Conservation (phyloP, 2,797 vertebrate species). For the Lerista edwardsae region DNA sequence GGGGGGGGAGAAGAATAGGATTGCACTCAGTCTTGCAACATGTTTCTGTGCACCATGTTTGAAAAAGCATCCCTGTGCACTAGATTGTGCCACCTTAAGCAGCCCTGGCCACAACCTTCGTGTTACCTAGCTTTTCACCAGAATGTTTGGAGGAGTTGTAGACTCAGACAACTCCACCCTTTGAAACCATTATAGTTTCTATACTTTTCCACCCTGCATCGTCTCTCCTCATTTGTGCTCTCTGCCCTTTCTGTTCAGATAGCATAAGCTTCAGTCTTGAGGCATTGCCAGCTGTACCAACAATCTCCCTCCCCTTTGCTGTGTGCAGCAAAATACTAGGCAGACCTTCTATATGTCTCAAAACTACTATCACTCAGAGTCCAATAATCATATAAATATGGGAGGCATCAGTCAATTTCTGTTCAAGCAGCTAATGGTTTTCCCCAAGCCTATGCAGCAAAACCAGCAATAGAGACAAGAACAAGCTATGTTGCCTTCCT, state of each 20-base stretch:
- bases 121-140: neutral
- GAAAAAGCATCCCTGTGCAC: neutral
- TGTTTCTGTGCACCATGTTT: neutral
- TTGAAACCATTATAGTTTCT: neutral
- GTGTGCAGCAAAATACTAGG: neutral
- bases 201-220: neutral
- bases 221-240: neutral
- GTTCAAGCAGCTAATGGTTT: neutral
- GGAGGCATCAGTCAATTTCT: neutral
- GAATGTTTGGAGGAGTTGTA: neutral
- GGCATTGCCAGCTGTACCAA: neutral
- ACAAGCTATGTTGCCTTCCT: neutral
- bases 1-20: too few relatives aligned
- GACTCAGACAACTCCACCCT: neutral
- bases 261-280: neutral
- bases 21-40: neutral
- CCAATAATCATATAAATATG: neutral
- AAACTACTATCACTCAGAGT: too few relatives aligned
- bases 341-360: neutral
- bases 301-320: neutral
- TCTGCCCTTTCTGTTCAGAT: neutral
- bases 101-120: neutral
- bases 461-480: neutral
- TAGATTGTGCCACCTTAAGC: neutral
- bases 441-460: neutral